phyloP scores from a whole-genome alignment of 2,113 vertebrate genomes.

The zebrafish (Danio rerio) region GRCz12tu NC_133190.1:30360501-30361000 shows the following conservation, averaged over 20 bases:
- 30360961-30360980: slow-evolving; percentile 64
- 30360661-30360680: slow-evolving; percentile 52
- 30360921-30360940: slow-evolving; percentile 21
- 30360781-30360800: slow-evolving; percentile 27
- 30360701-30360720: slow-evolving; percentile 58
- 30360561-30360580: slow-evolving; percentile 53
- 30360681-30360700: slow-evolving; percentile 63
- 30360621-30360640: slow-evolving; percentile 37
- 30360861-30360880: too few relatives aligned
- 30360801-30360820: slow-evolving; percentile 33
- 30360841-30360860: too few relatives aligned
- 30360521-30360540: slow-evolving; percentile 57
- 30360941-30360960: slow-evolving; percentile 47
- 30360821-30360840: slow-evolving; percentile 32
- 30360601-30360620: slow-evolving; percentile 47
- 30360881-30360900: slow-evolving; percentile 31
- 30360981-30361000: slow-evolving; percentile 65
- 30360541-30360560: slow-evolving; percentile 60
- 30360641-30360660: slow-evolving; percentile 49
- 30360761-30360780: slow-evolving; percentile 41
- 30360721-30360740: slow-evolving; percentile 43
- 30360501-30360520: slow-evolving; percentile 60
- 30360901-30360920: slow-evolving; percentile 22
- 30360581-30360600: slow-evolving; percentile 55
- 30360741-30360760: slow-evolving; percentile 19